Evolutionary conservation across 2,113 vertebrate genomes (phyloP).

Genomic region (Oxyruncus cristatus): DNA sequence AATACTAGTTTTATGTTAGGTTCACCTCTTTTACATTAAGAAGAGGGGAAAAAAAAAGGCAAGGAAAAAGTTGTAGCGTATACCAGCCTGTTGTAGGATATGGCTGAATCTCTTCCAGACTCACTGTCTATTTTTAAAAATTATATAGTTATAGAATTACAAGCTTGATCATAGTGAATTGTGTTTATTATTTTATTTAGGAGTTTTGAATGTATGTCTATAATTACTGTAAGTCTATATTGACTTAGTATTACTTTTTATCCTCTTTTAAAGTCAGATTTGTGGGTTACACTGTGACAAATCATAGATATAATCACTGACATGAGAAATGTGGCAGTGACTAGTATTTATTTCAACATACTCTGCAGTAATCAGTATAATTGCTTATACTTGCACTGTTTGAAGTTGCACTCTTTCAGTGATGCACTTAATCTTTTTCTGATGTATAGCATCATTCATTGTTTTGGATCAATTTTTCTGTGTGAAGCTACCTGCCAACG

Average conservation of each 20-base stretch:
- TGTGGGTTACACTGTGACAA: not conserved
- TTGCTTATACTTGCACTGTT: not conserved
- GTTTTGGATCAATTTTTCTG: not conserved
- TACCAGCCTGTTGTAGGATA: not conserved
- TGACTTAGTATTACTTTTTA: not conserved
- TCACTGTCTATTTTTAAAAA: not conserved
- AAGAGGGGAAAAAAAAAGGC: not conserved
- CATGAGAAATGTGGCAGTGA: not conserved
- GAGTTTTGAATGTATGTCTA: not conserved
- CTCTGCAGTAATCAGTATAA: not conserved
- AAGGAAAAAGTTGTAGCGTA: not conserved
- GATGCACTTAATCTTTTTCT: not conserved
- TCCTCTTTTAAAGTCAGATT: not conserved
- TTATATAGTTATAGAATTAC: not conserved
- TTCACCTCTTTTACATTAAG: not conserved
- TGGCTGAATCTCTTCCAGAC: not conserved
- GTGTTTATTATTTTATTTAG: not conserved
- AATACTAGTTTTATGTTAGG: not conserved
- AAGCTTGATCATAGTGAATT: not conserved
- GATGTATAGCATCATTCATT: not conserved
- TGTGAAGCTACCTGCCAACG: not conserved
- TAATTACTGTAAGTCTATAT: not conserved
- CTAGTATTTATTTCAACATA: not conserved
- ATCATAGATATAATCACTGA: not conserved
- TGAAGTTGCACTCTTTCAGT: not conserved